Conservation (phyloP, 1,140 invertebrate species). For the Trachelipus rathkii region DNA sequence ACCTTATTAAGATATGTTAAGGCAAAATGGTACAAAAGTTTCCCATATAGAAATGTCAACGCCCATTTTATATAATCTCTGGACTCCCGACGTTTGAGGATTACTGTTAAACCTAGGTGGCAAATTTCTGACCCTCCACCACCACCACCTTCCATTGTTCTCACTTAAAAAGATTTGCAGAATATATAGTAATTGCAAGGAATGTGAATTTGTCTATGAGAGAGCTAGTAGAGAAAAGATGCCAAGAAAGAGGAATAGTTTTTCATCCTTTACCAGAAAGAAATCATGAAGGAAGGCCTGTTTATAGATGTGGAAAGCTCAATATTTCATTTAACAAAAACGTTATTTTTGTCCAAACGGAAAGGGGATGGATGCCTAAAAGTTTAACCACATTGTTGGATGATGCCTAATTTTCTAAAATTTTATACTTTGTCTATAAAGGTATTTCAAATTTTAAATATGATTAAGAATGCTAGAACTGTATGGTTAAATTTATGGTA, state of each 20-base stretch:
- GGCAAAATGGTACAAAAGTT: no score
- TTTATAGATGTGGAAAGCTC: conserved; percentile 73
- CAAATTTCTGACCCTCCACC: conserved; percentile 43
- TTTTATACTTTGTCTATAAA: neutral
- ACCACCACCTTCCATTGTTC: conserved; percentile 38
- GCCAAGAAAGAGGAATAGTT: conserved; percentile 79
- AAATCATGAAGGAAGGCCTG: conserved; percentile 74
- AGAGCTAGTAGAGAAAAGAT: conserved; percentile 80
- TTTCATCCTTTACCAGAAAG: conserved; percentile 82
- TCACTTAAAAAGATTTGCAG: conserved; percentile 37
- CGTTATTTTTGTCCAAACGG: conserved; percentile 59
- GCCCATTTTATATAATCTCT: no score
- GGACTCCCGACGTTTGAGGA: no score
- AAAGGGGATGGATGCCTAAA: conserved; percentile 65
- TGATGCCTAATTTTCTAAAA: conserved; percentile 42
- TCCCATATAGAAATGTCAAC: no score
- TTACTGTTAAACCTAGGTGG: neutral
- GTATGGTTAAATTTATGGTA: no score
- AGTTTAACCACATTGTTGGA: conserved; percentile 57
- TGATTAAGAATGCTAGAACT: no score
- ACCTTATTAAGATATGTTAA: no score
- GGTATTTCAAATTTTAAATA: no score
- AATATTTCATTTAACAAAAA: conserved; percentile 76
- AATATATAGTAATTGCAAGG: conserved; percentile 34
- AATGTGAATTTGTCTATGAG: conserved; percentile 67